These are phyloP conservation scores for Tetramorium bicarinatum DNA, from an alignment of 2,888 invertebrate genomes.

Conservation along the genomic window DNA sequence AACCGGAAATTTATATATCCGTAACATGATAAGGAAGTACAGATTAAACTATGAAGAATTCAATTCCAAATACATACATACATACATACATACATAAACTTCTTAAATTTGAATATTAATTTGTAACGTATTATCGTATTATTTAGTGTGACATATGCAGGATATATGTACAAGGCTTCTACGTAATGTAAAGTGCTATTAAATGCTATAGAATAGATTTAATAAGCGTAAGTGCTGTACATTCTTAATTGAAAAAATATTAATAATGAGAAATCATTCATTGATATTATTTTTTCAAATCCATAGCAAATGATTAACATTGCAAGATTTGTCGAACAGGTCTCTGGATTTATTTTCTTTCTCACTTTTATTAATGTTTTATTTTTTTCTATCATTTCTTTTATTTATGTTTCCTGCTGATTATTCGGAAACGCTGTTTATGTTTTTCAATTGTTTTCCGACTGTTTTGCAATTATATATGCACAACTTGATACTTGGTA, in stretches of 20 bases:
- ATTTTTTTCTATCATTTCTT: background rate
- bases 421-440: background rate
- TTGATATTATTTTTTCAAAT: conserved; percentile 1
- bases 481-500: background rate
- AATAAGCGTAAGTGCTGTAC: background rate
- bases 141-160: background rate
- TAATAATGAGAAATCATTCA: background rate
- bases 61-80: background rate
- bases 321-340: background rate
- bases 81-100: too few species aligned
- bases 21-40: too few species aligned
- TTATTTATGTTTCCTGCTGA: background rate
- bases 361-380: background rate
- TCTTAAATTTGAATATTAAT: background rate
- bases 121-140: background rate
- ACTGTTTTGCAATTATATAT: background rate
- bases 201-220: conserved; percentile 10
- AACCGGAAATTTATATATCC: too few species aligned
- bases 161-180: background rate
- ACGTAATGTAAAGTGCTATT: background rate
- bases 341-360: background rate
- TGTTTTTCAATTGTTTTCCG: background rate
- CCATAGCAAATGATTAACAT: background rate
- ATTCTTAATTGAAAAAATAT: background rate
- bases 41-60: background rate